These are phyloP conservation scores for Ceratitis capitata DNA, from an alignment of 1,140 invertebrate genomes.

Conservation along the genomic window DNA sequence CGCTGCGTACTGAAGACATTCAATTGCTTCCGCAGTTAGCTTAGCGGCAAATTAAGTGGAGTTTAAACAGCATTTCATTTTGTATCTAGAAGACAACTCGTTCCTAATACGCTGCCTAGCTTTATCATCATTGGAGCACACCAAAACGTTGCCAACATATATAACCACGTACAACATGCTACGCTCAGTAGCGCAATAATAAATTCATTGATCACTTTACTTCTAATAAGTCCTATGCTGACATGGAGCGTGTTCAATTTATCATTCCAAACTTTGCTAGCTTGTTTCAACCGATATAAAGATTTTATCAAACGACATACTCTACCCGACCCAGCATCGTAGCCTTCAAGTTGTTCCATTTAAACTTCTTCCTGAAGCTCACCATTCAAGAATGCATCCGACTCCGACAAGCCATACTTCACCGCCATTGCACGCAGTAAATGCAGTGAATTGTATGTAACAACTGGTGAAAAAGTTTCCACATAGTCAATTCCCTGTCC, in stretches of 20 bases:
- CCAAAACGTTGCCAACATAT: neutral
- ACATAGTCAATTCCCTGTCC: constrained; percentile 30
- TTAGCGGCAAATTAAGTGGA: neutral
- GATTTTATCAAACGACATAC: constrained; percentile 57
- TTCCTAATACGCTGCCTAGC: neutral
- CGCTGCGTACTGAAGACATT: neutral
- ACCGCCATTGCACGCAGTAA: neutral
- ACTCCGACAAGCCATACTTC: neutral
- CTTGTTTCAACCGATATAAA: constrained; percentile 66
- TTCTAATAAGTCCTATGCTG: neutral
- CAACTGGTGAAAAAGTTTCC: constrained; percentile 33
- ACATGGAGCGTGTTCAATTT: neutral
- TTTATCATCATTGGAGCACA: neutral
- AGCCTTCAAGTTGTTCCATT: constrained; percentile 50
- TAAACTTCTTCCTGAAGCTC: neutral
- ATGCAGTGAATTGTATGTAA: neutral
- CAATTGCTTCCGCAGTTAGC: neutral
- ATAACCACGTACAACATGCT: neutral
- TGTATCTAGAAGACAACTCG: neutral
- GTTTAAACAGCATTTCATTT: neutral
- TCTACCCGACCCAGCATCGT: constrained; percentile 48
- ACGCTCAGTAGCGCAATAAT: neutral
- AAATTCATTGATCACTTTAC: neutral
- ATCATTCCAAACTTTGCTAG: constrained; percentile 61
- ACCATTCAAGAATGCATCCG: neutral